Base-by-base conservation (phyloP, 2,888 invertebrate species). In the Doris montereyensis region DNA sequence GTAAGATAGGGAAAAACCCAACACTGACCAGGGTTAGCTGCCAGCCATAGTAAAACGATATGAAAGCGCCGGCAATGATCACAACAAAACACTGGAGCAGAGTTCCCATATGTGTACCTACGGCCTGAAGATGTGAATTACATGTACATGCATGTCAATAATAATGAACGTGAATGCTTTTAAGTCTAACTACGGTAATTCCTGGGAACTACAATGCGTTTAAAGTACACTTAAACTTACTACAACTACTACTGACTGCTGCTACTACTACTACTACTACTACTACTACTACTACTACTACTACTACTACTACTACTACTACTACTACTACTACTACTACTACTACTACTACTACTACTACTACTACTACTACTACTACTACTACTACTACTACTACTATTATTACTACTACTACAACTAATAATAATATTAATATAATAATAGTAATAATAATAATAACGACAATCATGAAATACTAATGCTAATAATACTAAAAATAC, bases 241-340 rank as follows among this genome's bases (percentile, higher is more conserved):
- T n/a, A n/a, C n/a, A n/a, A n/a, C n/a, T n/a, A n/a, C n/a, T n/a
- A n/a, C n/a, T n/a, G n/a, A n/a, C n/a, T n/a, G n/a, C n/a, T n/a
- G n/a, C n/a, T 41, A 41, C 52, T 41, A 41, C 52, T 41, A 41
- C 52, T 41, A 41, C 52, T 41, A 41, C 52, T 41, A 41, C 52
- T 41, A 41, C 52, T 41, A 41, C 60, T 58, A 30, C 73, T 74
- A 75, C 73, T 77, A 28, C 57, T 52, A 75, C 60, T 74, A 75
- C 60, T 30, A 75, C 73, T 74, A 75, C 60, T 74, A 75, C 60
- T 74, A 75, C 73, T 57, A 28, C 73, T 77, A 21, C 77, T 77
- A n/a, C 72, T 77, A 26, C 72, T 77, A 75, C 72, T 77, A 57
- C 77, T 77, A 57, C 72, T 77, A 57, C 77, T 41, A 28, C 72